Base-by-base conservation (phyloP, 2,888 invertebrate species). In the Xanthia icteritia region DNA sequence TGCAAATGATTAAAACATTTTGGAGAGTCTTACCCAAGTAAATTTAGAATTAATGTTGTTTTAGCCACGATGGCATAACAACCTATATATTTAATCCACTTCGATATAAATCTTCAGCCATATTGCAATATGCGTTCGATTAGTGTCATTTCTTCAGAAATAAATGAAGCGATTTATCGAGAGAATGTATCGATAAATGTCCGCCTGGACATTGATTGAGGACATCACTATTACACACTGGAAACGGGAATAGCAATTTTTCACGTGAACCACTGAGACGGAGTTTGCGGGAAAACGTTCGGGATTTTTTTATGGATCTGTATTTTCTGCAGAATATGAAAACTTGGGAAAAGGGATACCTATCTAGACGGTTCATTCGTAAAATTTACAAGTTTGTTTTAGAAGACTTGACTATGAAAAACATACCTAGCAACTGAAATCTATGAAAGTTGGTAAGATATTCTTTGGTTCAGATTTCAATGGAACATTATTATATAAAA, bases 121-220 rank as follows among this genome's bases (percentile, higher is more conserved):
- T 39, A 61, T 69, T 76, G 48, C 70, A 64, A 69, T 58, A 63
- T 71, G 61, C 42, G 36, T 73, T 70, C 64, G 48, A 73, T 68
- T 45, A 81, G 42, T 68, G 61, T 70, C 72, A 83, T 63, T 39
- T 58, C 13, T 64, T 58, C 17, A 75, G 65, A 72, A 74, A 75
- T 75, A 83, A 79, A 84, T 72, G 72, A 70, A 73, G 58, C 54
- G 56, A 84, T 84, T 84, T 84, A 77, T 84, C 68, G 74, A 63
- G 74, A 64, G 71, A 81, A 84, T 75, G 56, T 77, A 81, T 84
- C 81, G 63, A 75, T 81, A 74, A 75, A 72, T 72, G 77, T 81
- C 72, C 69, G 39, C 56, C 31, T 13, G 66, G 81, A 84, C 83
- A 77, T 84, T 84, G 83, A 84, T 84, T 84, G 84, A 84, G 66